phyloP scores from a whole-genome alignment of 1,140 invertebrate species.

The Ceratina australensis region DNA sequence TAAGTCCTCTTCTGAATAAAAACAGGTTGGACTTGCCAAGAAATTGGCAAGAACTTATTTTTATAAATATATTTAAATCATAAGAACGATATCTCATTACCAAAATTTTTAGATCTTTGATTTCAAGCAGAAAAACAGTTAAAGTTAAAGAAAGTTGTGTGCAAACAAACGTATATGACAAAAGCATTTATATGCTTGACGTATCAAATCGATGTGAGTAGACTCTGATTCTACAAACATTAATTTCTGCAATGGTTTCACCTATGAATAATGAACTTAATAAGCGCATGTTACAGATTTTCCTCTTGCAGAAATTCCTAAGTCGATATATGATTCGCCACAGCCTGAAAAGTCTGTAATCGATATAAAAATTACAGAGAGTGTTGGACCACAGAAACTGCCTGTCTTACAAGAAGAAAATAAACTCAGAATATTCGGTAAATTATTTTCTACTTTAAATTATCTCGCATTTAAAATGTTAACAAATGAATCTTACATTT shows the following conservation, averaged over 20 bases:
- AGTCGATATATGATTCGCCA: slow-evolving; percentile 66
- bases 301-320: slow-evolving; percentile 70
- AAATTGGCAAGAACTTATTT: slow-evolving; percentile 26
- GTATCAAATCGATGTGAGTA: slow-evolving; percentile 45
- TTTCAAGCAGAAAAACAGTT: slow-evolving; percentile 12
- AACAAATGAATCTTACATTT: not conserved
- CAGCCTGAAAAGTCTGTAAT: slow-evolving; percentile 73
- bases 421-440: slow-evolving; percentile 75
- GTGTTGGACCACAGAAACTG: slow-evolving; percentile 73
- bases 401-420: slow-evolving; percentile 75
- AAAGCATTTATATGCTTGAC: slow-evolving; percentile 39
- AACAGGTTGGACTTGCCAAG: slow-evolving; percentile 12
- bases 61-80: not conserved
- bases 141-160: slow-evolving; percentile 55
- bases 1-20: slow-evolving; percentile 19
- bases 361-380: slow-evolving; percentile 71
- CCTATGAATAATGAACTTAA: slow-evolving; percentile 20
- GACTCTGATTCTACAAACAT: slow-evolving; percentile 14
- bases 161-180: slow-evolving; percentile 52
- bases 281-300: slow-evolving; percentile 58
- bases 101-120: slow-evolving; percentile 8
- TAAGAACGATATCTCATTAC: not conserved
- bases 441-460: slow-evolving; percentile 11
- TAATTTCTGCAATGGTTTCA: not conserved
- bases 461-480: not conserved